Base-by-base conservation (phyloP, 2,888 invertebrate genomes). In the Brachyptera putata region DNA sequence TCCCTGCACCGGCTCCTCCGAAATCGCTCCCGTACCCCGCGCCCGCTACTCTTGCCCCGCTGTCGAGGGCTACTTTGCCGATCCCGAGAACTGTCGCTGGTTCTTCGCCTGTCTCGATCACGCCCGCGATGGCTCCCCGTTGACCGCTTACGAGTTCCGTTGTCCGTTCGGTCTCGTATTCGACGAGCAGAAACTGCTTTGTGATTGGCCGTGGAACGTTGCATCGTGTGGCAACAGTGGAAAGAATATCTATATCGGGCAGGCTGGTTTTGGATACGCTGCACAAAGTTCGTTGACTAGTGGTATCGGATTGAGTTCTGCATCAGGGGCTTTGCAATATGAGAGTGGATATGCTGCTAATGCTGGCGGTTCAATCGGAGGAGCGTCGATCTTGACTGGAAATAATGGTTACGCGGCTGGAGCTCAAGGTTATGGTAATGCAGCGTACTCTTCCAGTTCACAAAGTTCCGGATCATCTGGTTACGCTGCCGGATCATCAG, bases 201-300 rank as follows among this genome's bases (percentile, higher is more conserved):
- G 90, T 70, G 88, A 89, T 73, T 90, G 89, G 89, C 85, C 89
- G 0, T 89, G 89, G 88, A 70, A 85, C 58, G 88, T 89, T 21
- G 64, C 62, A 14, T 62, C 62, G 5, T 64, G 64, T 37, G 64
- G 64, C 9, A 30, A 21, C 13, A 48, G 43, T n/a, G 63, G 63
- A 22, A 22, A 43, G 21, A 48, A 49, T 9, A 26, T 22, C 2
- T 39, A 58, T 11, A 60, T 21, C 14, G 39, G 48, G 3, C 50
- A 25, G 7, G 61, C 57, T 9, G 41, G 57, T 14, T 49, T 48
- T 30, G 60, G 56, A 21, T 26, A 39, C 56, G 7, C 55, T 13
- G 39, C 48, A 3, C 14, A 21, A 26, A 18, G n/a, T 9, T 26
- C 22, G 24, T 18, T 48, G 11, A 14, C n/a, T 43, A 14, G 56